Evolutionary conservation across 2,888 invertebrate species (phyloP), one percentile per base, ranked within the genome.

Genomic region (Hololepta plana): DNA sequence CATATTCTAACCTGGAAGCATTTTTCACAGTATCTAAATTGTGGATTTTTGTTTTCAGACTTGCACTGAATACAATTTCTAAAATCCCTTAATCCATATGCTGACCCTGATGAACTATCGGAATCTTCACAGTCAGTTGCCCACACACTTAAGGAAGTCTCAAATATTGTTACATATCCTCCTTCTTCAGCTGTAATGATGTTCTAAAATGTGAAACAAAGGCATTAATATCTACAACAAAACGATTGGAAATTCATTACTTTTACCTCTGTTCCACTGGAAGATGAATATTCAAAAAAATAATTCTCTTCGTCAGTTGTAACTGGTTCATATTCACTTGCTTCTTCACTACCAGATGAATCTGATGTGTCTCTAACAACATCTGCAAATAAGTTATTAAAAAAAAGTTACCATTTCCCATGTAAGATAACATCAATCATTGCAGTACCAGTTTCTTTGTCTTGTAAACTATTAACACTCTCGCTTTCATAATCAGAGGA

Each of bases 1-100:
- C n/a, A n/a, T n/a, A n/a, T n/a, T n/a, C 40, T 41, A 47, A 72
- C 74, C 70, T 70, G 67, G 49, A 66, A 74, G 47, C 74, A 75
- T 52, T 67, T 67, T 47, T 70, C 65, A 51, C 75, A 76, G 55
- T 67, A 73, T 34, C 70, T 54, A 45, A 65, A 74, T 30, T 63
- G 52, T 19, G 72, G 70, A 55, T 70, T 70, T 38, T 55, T 52
- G 47, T 72, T 67, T 37, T 51, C 47, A 24, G 62, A 60, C 34
- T 58, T 60, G 53, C 75, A 75, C 43, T 66, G 67, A 10, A 67
- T 60, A 47, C 76, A 76, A 28, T 58, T 56, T 62, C 67, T 61
- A 53, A 68, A 73, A 49, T 67, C 71, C 38, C 60, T 55, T 32
- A 53, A 53, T 34, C 62, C 62, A 20, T 64, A 47, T 47, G 68